Conservation (phyloP, 1,140 invertebrate species). For the Popillia japonica region DNA sequence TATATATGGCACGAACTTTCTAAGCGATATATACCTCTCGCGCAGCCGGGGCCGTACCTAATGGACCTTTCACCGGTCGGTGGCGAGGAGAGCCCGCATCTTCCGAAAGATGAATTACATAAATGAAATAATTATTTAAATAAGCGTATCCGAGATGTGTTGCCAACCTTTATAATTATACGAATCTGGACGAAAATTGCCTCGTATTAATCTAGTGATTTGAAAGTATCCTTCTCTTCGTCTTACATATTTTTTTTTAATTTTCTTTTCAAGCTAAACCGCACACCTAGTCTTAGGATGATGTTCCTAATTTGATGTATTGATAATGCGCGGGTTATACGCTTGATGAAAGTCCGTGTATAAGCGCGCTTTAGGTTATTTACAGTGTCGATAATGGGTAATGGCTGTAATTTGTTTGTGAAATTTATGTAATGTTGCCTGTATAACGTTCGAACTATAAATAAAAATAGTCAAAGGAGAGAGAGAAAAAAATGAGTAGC, state of each 20-base stretch:
- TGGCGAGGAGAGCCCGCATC: not conserved
- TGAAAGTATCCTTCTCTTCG: slow-evolving; percentile 11
- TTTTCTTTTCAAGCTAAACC: not conserved
- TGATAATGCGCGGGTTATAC: slow-evolving; percentile 25
- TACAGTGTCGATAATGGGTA: slow-evolving; percentile 34
- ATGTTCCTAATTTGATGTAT: slow-evolving; percentile 32
- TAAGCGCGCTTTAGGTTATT: slow-evolving; percentile 24
- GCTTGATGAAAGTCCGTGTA: slow-evolving; percentile 12
- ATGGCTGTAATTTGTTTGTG: slow-evolving; percentile 33
- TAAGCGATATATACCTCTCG: not conserved
- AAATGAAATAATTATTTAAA: slow-evolving; percentile 36
- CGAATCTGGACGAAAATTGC: slow-evolving; percentile 26
- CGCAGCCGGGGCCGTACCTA: not conserved
- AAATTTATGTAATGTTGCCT: slow-evolving; percentile 25
- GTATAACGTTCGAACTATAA: slow-evolving; percentile 14
- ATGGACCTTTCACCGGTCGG: slow-evolving; percentile 21
- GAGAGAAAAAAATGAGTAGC: not conserved
- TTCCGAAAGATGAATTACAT: slow-evolving; percentile 30
- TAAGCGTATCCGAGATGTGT: slow-evolving; percentile 29
- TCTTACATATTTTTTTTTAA: not conserved
- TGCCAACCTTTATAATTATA: slow-evolving; percentile 32
- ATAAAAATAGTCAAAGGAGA: not conserved
- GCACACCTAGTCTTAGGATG: not conserved
- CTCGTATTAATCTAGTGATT: slow-evolving; percentile 21
- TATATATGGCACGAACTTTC: not conserved